Base-by-base conservation (phyloP, 1,140 invertebrate species). In the Drosophila burlai region DNA sequence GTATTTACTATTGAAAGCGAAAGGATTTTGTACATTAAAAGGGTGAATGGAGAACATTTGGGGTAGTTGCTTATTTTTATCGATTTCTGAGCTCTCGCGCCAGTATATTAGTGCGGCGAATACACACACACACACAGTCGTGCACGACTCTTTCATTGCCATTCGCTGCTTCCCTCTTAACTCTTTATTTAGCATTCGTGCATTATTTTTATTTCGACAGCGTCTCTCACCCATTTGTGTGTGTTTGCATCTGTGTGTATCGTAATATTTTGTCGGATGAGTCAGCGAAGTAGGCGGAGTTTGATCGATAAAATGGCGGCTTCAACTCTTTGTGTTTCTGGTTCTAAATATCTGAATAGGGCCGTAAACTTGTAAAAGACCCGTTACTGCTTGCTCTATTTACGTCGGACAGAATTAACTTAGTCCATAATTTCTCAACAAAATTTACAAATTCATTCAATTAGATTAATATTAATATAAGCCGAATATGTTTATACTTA, bases 271-370 rank as follows among this genome's bases (percentile, higher is more conserved):
- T 42, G 21, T 21, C 42, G 57, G 40, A 24, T 64, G 50, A 58
- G 58, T 82, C 46, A 52, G 46, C 42, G n/a, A 26, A 61, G 74
- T 73, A 76, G 87, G 87, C 87, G 87, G 87, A 91, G 87, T 91
- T 91, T 91, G 83, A 87, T 91, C 87, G 75, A 91, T 91, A 91
- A 80, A 85, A 90, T 90, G 85, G 85, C 86, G 85, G 85, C 86
- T 86, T 82, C 76, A 76, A 86, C 76, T 84, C 77, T 81, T 81
- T 90, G 47, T 68, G 45, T 21, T 26, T 15, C 21, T 36, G 11
- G 6, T 36, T 36, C 21, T 13, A 11, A 55, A 38, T 24, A 38
- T 36, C 31, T 16, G 15, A 10, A 11, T 24, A 38, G 18, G 13
- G 18, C 18, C 52, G 18, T 54, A 54, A 36, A n/a, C 21, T 36